Base-by-base conservation (phyloP, 2,113 vertebrate genomes). In the Sebastes schlegelii region DNA sequence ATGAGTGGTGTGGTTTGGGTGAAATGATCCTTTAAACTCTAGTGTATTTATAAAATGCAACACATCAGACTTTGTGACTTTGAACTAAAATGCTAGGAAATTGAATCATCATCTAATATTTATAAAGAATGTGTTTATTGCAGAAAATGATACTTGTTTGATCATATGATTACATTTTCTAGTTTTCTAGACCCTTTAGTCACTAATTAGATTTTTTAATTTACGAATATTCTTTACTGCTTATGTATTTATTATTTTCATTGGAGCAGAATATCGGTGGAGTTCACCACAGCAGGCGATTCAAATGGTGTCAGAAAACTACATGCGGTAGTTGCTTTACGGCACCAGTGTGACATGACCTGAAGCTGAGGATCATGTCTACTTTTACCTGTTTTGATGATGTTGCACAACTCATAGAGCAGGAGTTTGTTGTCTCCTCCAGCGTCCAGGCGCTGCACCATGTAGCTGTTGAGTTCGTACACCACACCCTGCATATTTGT, bases 401-500 rank as follows among this genome's bases (percentile, higher is more conserved):
- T 97, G 95, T 96, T 97, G 89, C 98, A 98, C 88, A 99, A 85
- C 86, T 99, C 98, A 74, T 99, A 99, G 45, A 99, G 96, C 83
- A 99, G 96, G 34, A 99, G 94, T 74, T 99, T 98, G 94, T 98
- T 98, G 94, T 99, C 97, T 85, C 97, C 97, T 80, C 97, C 97
- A 34, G 96, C 95, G 91, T 98, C 98, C 94, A 98, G 77, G 7
- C 97, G 95, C 82, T 99, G 98, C 73, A 99, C 98, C 93, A 99
- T 98, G 91, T 98, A 97, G 95, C 97, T 98, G 95, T 98, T 98
- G 26, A 99, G 92, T 64, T 99, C 98, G 14, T 99, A 98, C 66
- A 99, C 98, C 65, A 99, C 97, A n/a, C 96, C 97, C 96, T 99
- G 98, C 97, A 99, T 97, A 85, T 99, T 97, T 1, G 96, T 96